A percentile compares a stretch with the other conserved stretches of the same genome.
phyloP scores from a whole-genome alignment of 2,797 vertebrate species.

The Amblyopsis hoosieri region DNA sequence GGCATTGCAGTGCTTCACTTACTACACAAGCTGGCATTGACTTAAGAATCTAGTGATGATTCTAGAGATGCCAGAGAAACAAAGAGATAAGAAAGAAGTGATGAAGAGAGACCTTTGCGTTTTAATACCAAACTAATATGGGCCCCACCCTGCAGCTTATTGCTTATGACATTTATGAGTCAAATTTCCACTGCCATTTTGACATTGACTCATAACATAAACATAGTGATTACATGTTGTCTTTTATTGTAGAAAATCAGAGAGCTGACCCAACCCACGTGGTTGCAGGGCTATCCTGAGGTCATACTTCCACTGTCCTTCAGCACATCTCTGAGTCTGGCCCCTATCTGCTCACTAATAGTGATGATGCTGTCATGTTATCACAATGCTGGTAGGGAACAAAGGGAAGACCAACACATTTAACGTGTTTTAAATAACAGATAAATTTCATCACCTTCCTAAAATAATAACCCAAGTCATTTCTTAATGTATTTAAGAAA shows the following conservation, averaged over 20 bases:
- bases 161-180: slow-evolving; percentile 80
- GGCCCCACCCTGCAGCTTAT: slow-evolving; percentile 44
- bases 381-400: no score
- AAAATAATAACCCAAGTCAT: no score
- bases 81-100: not conserved
- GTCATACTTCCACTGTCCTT: no score
- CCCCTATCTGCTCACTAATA: no score
- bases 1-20: not conserved
- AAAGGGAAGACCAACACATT: no score
- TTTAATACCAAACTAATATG: slow-evolving; percentile 42
- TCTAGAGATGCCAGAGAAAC: slow-evolving; percentile 10
- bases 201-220: slow-evolving; percentile 63
- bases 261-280: no score
- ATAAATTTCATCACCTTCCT: no score
- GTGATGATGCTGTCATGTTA: no score
- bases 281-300: no score
- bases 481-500: no score
- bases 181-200: slow-evolving; percentile 59
- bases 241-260: not conserved
- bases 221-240: slow-evolving; percentile 18
- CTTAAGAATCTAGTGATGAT: slow-evolving; percentile 9
- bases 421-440: no score
- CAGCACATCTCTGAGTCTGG: no score
- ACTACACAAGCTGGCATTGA: slow-evolving; percentile 25
- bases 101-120: slow-evolving; percentile 1